Evolutionary conservation across 2,888 invertebrate species (phyloP), one percentile per base, ranked within the genome.

Genomic region (Hirtodrosophila alboralis): DNA sequence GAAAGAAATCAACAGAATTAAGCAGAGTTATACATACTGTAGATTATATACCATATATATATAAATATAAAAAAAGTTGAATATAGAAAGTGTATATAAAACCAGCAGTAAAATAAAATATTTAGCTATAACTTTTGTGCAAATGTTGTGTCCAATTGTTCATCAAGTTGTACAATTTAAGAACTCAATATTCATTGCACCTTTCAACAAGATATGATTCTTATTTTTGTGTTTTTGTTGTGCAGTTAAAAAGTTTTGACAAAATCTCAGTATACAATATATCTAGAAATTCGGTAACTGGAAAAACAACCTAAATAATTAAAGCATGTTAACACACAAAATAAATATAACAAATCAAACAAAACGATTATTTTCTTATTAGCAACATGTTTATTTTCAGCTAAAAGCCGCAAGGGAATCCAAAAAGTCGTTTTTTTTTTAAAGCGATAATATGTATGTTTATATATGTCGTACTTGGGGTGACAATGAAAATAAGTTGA

Each of bases 101-200:
- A 45, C 12, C 18, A 37, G 30, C 36, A 45, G 16, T 18, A 33
- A 54, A 18, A 56, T 41, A 21, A 47, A 44, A 56, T 44, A 52
- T 8, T 36, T 52, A 67, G 40, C 33, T 37, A 30, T 31, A 51
- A 52, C 16, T 30, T 44, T 27, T 33, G 44, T 61, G 44, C 33
- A 49, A 52, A 47, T 66, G 40, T 67, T 67, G 40, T 49, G 66
- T 60, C 60, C 51, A 66, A 43, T 51, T 67, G 44, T 48, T 36
- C 16, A 38, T 44, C 31, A 36, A 41, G 27, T 38, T 52, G 47
- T 43, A 30, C 16, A 47, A 28, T 18, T 38, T 27, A 53, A 38
- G 13, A 53, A 47, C 21, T 18, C 36, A 30, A 37, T 36, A 14
- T 44, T 14, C 33, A 33, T 37, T 13, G 9, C 9, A 44, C 8